Conservation (phyloP, 2,113 vertebrate genomes). For the Tyrannus savana region DNA sequence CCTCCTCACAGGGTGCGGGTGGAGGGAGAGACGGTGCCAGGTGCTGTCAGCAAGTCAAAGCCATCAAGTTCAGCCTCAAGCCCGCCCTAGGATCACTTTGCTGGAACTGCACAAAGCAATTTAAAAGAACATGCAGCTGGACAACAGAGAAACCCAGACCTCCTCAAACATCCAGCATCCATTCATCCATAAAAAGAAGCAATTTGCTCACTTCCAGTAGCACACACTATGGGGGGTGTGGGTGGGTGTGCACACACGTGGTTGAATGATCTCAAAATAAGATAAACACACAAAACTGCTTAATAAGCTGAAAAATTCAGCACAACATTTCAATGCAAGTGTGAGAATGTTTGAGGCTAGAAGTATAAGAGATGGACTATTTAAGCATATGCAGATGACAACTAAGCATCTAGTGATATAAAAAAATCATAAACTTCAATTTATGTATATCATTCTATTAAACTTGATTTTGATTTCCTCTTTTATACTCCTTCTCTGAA, state of each 20-base stretch:
- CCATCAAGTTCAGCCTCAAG: not conserved
- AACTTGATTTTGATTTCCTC: not conserved
- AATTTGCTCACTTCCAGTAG: not conserved
- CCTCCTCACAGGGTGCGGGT: not conserved
- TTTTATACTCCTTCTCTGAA: not conserved
- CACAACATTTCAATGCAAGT: not conserved
- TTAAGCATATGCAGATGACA: not conserved
- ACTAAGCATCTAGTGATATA: not conserved
- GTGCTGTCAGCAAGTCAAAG: not conserved
- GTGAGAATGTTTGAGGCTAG: not conserved
- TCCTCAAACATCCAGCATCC: not conserved
- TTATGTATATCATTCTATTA: not conserved
- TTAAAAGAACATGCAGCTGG: constrained; percentile 1
- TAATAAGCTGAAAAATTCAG: not conserved
- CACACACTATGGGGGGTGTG: accelerated
- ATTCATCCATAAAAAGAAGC: not conserved
- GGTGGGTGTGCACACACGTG: accelerated
- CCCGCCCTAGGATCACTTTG: not conserved
- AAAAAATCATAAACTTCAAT: not conserved
- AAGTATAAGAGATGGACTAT: not conserved
- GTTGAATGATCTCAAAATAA: not conserved
- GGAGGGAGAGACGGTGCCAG: not conserved
- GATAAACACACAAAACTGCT: not conserved
- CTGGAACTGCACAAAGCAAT: not conserved
- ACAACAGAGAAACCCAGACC: not conserved